Evolutionary conservation across 2,797 vertebrate species (phyloP).

Genomic region (Pseudotriccus pelzelni): DNA sequence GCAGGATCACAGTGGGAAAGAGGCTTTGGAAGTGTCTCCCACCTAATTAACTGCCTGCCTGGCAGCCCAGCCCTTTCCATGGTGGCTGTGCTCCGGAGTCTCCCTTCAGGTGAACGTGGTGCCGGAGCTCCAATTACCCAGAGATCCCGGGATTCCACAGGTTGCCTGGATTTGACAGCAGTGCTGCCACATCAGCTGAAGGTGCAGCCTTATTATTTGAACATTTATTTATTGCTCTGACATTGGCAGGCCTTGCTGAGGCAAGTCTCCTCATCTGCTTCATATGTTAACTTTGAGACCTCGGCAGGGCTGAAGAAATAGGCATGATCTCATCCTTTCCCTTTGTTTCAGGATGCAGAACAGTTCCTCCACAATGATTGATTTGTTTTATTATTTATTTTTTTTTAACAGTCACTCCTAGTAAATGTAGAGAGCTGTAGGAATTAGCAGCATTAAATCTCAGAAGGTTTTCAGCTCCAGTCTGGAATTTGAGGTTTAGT

Average conservation of each 20-base stretch:
- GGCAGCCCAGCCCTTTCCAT: not conserved
- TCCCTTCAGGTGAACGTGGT: not conserved
- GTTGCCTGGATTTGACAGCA: not conserved
- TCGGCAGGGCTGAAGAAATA: constrained; percentile 21
- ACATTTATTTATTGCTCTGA: constrained; percentile 14
- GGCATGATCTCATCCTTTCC: constrained; percentile 56
- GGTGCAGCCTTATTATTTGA: constrained; percentile 3
- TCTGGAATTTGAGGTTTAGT: constrained; percentile 25
- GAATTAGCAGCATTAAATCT: constrained; percentile 31
- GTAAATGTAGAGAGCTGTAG: not conserved
- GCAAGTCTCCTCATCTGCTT: constrained; percentile 12
- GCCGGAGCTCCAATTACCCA: not conserved
- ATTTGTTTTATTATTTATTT: not conserved
- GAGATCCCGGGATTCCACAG: not conserved
- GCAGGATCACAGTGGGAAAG: not conserved
- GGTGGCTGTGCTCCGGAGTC: not conserved
- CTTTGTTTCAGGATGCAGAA: constrained; percentile 63
- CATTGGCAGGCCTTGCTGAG: constrained; percentile 11
- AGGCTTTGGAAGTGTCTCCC: not conserved
- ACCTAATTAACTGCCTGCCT: not conserved
- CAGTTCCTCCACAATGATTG: constrained; percentile 29
- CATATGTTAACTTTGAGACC: constrained; percentile 1
- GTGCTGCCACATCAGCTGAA: constrained; percentile 11
- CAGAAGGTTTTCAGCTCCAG: not conserved
- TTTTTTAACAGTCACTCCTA: not conserved